Base-by-base conservation (phyloP, 64 coral and sea anemone species). In the Actinia equina region DNA sequence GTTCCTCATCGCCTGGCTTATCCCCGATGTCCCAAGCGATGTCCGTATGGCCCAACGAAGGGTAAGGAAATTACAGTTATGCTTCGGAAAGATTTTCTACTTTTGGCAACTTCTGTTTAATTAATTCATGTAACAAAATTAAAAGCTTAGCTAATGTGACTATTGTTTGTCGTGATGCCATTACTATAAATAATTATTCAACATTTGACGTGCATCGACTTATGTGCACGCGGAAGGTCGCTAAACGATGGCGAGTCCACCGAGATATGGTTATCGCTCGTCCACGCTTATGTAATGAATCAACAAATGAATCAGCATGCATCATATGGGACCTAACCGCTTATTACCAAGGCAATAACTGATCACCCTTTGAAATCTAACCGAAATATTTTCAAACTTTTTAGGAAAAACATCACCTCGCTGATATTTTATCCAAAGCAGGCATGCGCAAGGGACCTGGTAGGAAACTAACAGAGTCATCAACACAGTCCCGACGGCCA, bases 1-100 rank as follows among this genome's bases (percentile, higher is more conserved):
- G 70, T 98, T 95, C 77, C 67, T 98, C 25, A 98, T 98, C 30
- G 93, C 93, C 2, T 92, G 91, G 81, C 77, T 98, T 43, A 98
- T 98, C 59, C 96, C 96, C 23, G 96, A 98, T 52, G 89, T 80
- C 18, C 96, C 96, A 23, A 87, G 84, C 5, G 82, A 98, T 74
- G 91, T 98, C 6, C 91, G 91, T 49, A 88, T 94, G 87, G 93
- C 96, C 2, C 88, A 95, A 52, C 79, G 93, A 59, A 95, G 91
- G 93, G 96, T 98, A 85, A 76, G 91, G 52, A 49, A 49, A 49
- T 6, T 49, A 49, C 46, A 49, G 22, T 22, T 6, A 17, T 41
- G 52, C 52, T 54, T 12, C 12, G 12, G 12, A 54, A 54, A 6
- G 6, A 12, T 54, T 54, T 54, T 54, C 52, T 54, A 8, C 52